Base-by-base conservation (phyloP, 2,888 invertebrate genomes). In the Melanostoma scalare region DNA sequence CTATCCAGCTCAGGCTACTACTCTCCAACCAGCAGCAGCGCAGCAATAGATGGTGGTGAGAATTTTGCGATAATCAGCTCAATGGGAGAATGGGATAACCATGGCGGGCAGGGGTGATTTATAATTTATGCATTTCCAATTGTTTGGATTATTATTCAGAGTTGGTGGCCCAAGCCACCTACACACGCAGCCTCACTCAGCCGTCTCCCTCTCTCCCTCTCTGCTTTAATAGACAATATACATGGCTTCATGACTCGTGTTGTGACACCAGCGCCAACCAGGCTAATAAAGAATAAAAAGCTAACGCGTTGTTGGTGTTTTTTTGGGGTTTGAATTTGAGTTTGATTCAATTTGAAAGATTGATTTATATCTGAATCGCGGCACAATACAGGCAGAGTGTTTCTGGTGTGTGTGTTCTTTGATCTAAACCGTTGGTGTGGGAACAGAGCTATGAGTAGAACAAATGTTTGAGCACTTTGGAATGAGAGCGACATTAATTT, bases 51-150 rank as follows among this genome's bases (percentile, higher is more conserved):
- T 55, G 61, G 50, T 58, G 78, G 67, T 75, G 74, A 67, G 74
- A 75, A 75, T 75, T 67, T 75, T 52, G 44, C 6, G 67, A 67
- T 75, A 48, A 52, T 58, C 67, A 40, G 31, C 20, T 31, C n/a
- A 56, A 55, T 31, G 38, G 33, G 52, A 30, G 38, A 36, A 6
- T 6, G 5, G 20, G 6, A 9, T 9, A 3, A 4, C 58, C 2
- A 3, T 3, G 38, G 46, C 48, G n/a, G 50, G 40, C 35, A 44
- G 31, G 48, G 38, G 68, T 68, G 67, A 60, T 75, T 82, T 79
- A 79, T 84, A 84, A 84, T 84, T 84, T 84, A 84, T 84, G 79
- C 71, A 71, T 79, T 79, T 84, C 75, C 84, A 84, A 84, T 84
- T 78, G 84, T 71, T 79, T 48, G 73, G 77, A 76, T 72, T 76